Evolutionary conservation across 2,888 invertebrate genomes (phyloP).

Genomic region (Thymelicus lineola): DNA sequence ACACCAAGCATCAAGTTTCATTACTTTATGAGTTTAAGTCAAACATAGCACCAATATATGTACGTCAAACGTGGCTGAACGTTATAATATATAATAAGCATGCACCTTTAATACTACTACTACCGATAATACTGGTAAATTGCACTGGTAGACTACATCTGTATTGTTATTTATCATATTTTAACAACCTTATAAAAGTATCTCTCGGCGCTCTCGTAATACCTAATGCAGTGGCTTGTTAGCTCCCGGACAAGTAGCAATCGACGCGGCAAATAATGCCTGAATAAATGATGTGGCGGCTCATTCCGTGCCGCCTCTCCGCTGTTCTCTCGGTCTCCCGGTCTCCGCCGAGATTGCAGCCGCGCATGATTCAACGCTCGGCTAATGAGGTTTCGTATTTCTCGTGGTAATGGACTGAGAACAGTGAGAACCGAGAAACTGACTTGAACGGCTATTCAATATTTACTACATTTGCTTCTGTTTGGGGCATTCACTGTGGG

Average conservation of each 20-base stretch:
- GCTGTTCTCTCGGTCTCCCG: neutral
- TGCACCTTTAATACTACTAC: too few species aligned
- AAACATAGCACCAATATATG: too few species aligned
- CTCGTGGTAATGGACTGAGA: neutral
- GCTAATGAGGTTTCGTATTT: constrained; percentile 12
- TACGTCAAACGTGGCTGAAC: too few species aligned
- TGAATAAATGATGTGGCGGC: constrained; percentile 11
- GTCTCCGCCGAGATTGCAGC: constrained; percentile 4
- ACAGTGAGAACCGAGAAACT: neutral
- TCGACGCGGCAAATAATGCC: constrained; percentile 9
- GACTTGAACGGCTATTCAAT: too few species aligned
- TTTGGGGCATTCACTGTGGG: too few species aligned
- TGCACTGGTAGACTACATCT: neutral
- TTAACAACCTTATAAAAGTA: constrained; percentile 2
- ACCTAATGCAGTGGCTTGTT: constrained; percentile 5
- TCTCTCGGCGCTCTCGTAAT: constrained; percentile 3
- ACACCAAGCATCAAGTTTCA: too few species aligned
- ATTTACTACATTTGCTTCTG: too few species aligned
- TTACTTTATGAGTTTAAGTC: too few species aligned
- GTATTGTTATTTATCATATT: neutral
- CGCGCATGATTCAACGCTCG: constrained; percentile 8
- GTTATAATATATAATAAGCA: too few species aligned
- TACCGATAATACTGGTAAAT: too few species aligned
- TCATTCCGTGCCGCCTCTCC: neutral
- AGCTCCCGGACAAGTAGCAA: constrained; percentile 7